These are phyloP conservation scores for Pardosa pseudoannulata DNA, from an alignment of 2,888 invertebrate genomes.

Conservation along the genomic window DNA sequence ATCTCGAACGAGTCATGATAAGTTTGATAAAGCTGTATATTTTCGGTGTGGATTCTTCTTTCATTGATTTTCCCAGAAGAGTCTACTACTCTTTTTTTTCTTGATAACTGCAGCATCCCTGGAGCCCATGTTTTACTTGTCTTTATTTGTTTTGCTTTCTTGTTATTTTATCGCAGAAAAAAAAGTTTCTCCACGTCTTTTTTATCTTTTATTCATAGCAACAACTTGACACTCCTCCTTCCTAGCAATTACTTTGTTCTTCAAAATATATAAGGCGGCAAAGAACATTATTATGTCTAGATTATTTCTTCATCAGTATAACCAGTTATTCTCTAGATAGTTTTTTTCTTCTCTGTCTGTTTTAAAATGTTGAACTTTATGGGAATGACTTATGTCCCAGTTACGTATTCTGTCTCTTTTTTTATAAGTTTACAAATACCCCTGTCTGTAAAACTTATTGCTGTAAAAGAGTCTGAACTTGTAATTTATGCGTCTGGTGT, in stretches of 20 bases:
- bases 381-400: too few species aligned
- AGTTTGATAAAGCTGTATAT: not conserved
- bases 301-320: too few species aligned
- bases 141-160: not conserved
- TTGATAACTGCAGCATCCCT: not conserved
- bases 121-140: slow-evolving; percentile 15
- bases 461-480: too few species aligned
- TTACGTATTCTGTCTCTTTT: too few species aligned
- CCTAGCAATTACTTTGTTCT: not conserved
- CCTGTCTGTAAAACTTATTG: too few species aligned
- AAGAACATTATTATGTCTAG: not conserved
- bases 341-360: too few species aligned
- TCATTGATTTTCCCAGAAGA: slow-evolving; percentile 4
- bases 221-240: slow-evolving; percentile 8
- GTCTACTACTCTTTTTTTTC: not conserved
- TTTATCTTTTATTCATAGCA: slow-evolving; percentile 12
- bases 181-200: not conserved
- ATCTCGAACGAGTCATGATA: too few species aligned
- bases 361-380: too few species aligned
- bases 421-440: too few species aligned
- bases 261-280: not conserved
- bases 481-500: too few species aligned
- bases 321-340: too few species aligned
- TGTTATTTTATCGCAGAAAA: not conserved
- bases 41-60: not conserved